These are phyloP conservation scores for Trilocha varians DNA, from an alignment of 2,888 invertebrate genomes.

Conservation along the genomic window DNA sequence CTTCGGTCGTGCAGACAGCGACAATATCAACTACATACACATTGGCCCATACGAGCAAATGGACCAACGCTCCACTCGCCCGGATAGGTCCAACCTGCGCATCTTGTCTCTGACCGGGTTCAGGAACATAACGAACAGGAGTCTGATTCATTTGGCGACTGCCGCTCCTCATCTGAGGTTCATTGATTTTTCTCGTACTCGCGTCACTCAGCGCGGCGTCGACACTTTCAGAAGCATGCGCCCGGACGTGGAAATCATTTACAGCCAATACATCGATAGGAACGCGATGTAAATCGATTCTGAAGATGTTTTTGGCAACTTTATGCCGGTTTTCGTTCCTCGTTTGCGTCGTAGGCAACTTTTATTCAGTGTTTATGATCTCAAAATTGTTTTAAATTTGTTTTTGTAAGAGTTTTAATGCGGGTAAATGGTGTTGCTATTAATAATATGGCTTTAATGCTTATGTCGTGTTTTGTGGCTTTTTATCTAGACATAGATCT, in stretches of 20 bases:
- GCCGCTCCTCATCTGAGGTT: constrained; percentile 72
- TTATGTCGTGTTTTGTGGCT: no score
- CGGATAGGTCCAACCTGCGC: constrained; percentile 60
- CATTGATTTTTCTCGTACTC: constrained; percentile 79
- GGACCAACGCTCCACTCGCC: constrained; percentile 20
- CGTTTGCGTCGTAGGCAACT: no score
- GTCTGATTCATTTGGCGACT: constrained; percentile 73
- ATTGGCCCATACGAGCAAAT: constrained; percentile 27
- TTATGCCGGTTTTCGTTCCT: no score
- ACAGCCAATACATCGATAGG: constrained; percentile 20
- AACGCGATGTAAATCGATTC: neutral
- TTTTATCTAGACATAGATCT: no score
- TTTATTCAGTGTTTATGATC: no score
- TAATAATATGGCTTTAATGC: no score
- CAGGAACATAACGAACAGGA: constrained; percentile 74
- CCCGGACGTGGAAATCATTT: constrained; percentile 71
- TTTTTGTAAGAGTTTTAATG: no score
- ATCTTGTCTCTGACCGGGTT: constrained; percentile 73
- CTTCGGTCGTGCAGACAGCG: constrained; percentile 44
- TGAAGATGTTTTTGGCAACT: no score
- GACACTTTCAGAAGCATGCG: constrained; percentile 72
- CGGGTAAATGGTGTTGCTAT: no score
- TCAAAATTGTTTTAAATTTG: no score
- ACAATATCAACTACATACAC: constrained; percentile 39
- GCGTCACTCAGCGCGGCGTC: constrained; percentile 75